These are phyloP conservation scores for Sinocyclocheilus grahami DNA, from an alignment of 2,113 vertebrate species.

Conservation along the genomic window DNA sequence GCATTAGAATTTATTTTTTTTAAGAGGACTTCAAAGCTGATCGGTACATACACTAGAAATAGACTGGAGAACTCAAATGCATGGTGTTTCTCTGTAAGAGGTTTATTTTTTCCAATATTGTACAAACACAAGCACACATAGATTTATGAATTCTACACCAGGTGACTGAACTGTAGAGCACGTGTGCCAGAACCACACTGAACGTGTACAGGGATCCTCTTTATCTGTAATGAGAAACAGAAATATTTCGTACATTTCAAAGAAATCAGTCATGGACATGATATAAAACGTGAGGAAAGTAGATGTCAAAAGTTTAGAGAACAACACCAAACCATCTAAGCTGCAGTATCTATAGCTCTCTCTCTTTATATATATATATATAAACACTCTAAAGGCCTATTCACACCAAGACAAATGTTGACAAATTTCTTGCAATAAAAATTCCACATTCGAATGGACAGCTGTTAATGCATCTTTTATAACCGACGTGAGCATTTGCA, in stretches of 20 bases:
- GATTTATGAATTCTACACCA: slow-evolving; percentile 70
- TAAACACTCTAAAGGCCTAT: background rate
- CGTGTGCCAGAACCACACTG: slow-evolving; percentile 57
- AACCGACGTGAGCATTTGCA: too few species aligned
- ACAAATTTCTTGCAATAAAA: background rate
- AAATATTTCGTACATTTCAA: too few species aligned
- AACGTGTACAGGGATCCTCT: slow-evolving; percentile 53
- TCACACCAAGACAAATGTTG: background rate
- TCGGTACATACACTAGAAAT: slow-evolving; percentile 47
- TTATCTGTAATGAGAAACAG: slow-evolving; percentile 69
- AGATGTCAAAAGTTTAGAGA: too few species aligned
- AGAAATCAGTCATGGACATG: too few species aligned
- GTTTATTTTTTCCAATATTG: slow-evolving; percentile 90
- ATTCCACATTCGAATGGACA: background rate
- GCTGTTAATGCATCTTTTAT: background rate
- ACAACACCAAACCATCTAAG: too few species aligned
- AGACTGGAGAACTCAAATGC: slow-evolving; percentile 8
- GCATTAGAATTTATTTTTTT: background rate
- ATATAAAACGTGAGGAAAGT: too few species aligned
- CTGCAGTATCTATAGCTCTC: too few species aligned
- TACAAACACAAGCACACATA: slow-evolving; percentile 84
- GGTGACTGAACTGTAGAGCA: slow-evolving; percentile 67
- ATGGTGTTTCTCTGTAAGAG: slow-evolving; percentile 71
- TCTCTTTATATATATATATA: too few species aligned
- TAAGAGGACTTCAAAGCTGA: slow-evolving; percentile 27